A percentile compares a stretch with the other conserved stretches of the same genome.
Evolutionary conservation across 2,797 vertebrate genomes (phyloP).

Genomic region (Pipistrellus pygmaeus): DNA sequence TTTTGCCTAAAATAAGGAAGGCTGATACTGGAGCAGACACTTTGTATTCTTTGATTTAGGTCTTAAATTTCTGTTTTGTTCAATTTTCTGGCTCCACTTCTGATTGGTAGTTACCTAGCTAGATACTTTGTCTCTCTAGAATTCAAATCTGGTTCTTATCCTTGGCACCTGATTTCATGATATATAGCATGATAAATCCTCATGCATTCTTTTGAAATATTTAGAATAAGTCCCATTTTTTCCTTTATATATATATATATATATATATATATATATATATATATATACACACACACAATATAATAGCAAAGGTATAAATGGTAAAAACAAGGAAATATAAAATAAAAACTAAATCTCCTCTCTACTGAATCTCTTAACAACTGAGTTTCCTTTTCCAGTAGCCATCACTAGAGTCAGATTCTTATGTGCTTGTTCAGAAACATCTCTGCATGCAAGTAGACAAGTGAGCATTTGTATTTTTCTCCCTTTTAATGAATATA

Average conservation of each 20-base stretch:
- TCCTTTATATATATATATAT: not conserved
- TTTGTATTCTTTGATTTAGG: constrained; percentile 71
- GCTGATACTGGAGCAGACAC: constrained; percentile 56
- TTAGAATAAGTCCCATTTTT: constrained; percentile 5
- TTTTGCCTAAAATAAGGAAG: constrained; percentile 69
- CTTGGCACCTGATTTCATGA: not conserved
- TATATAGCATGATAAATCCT: not conserved
- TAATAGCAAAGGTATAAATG: not conserved
- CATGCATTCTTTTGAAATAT: not conserved
- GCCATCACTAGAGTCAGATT: not conserved
- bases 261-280: too few relatives aligned
- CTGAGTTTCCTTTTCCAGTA: not conserved
- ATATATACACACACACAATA: too few relatives aligned
- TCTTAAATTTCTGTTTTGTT: constrained; percentile 60
- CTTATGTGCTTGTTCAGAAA: not conserved
- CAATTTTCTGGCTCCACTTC: constrained; percentile 30
- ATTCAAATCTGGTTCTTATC: not conserved
- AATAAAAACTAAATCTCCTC: not conserved
- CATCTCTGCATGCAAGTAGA: not conserved
- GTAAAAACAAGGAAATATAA: not conserved
- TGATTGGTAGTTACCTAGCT: constrained; percentile 13
- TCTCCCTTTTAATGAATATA: not conserved
- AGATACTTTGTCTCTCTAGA: constrained; percentile 33
- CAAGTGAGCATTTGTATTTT: not conserved
- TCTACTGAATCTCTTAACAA: not conserved